Conservation (phyloP, 1,140 invertebrate genomes). For the Drosophila obscura region DNA sequence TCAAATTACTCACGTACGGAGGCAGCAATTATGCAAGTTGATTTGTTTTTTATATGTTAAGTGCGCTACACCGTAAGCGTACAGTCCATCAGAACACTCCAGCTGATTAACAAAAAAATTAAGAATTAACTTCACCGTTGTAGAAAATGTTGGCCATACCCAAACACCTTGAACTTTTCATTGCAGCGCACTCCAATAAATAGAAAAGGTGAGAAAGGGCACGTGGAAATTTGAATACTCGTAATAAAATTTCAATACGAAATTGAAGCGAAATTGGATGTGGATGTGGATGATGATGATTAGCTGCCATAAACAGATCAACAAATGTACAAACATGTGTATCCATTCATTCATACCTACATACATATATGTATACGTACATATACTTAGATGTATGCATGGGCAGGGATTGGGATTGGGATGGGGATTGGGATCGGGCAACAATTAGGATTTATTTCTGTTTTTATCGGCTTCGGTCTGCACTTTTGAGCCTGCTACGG, state of each 20-base stretch:
- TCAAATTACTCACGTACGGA: conserved; percentile 64
- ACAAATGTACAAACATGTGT: conserved; percentile 78
- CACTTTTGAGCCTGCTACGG: conserved; percentile 52
- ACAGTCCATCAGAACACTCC: background rate
- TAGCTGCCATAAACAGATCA: conserved; percentile 76
- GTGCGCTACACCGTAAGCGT: conserved; percentile 19
- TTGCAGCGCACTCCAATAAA: conserved; percentile 19
- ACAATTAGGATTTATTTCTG: conserved; percentile 74
- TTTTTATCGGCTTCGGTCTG: conserved; percentile 65
- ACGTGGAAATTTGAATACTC: conserved; percentile 41
- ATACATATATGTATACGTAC: conserved; percentile 45
- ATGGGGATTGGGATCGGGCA: conserved; percentile 31
- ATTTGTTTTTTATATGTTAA: conserved; percentile 57
- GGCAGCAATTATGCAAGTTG: conserved; percentile 61
- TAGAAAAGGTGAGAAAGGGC: background rate
- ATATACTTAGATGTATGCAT: conserved; percentile 21
- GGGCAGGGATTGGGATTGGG: background rate
- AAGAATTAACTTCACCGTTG: background rate
- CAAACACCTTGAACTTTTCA: background rate
- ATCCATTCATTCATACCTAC: conserved; percentile 46
- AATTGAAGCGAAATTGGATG: conserved; percentile 41
- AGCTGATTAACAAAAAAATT: no score
- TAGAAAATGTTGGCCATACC: background rate
- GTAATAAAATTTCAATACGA: conserved; percentile 50
- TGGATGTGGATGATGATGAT: conserved; percentile 68